Conservation (phyloP, 2,113 vertebrate species). For the Phycodurus eques region DNA sequence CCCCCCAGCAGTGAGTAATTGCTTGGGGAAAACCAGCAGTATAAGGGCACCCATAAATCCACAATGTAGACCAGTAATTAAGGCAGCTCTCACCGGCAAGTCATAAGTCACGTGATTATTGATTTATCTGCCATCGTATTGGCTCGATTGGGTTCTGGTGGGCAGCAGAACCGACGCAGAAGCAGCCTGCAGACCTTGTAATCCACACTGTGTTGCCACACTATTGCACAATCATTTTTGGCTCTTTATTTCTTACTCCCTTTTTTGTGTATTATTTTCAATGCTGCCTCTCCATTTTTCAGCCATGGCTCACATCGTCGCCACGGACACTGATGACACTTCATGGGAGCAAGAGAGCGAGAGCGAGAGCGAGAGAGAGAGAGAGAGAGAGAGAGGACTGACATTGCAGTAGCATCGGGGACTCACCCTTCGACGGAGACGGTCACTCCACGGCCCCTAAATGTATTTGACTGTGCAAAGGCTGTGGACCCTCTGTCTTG, state of each 20-base stretch:
- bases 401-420: constrained; percentile 3
- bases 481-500: constrained; percentile 74
- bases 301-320: constrained; percentile 41
- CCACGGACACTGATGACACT: constrained; percentile 21
- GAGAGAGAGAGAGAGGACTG: background rate
- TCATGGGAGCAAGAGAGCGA: constrained; percentile 24
- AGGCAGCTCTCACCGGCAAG: constrained; percentile 9
- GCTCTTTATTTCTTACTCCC: background rate
- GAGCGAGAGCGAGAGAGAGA: background rate
- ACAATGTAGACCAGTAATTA: constrained; percentile 3
- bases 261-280: background rate
- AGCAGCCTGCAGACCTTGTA: constrained; percentile 24
- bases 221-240: background rate
- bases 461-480: constrained; percentile 77
- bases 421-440: constrained; percentile 64
- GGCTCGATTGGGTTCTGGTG: constrained; percentile 29
- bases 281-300: constrained; percentile 10
- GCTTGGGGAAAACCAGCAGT: constrained; percentile 5
- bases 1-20: background rate
- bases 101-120: constrained; percentile 38
- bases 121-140: constrained; percentile 40
- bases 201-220: background rate
- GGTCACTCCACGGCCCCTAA: constrained; percentile 66
- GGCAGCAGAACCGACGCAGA: constrained; percentile 42
- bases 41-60: constrained; percentile 1